Base-by-base conservation (phyloP, 2,888 invertebrate species). In the Parascotia fuliginaria region DNA sequence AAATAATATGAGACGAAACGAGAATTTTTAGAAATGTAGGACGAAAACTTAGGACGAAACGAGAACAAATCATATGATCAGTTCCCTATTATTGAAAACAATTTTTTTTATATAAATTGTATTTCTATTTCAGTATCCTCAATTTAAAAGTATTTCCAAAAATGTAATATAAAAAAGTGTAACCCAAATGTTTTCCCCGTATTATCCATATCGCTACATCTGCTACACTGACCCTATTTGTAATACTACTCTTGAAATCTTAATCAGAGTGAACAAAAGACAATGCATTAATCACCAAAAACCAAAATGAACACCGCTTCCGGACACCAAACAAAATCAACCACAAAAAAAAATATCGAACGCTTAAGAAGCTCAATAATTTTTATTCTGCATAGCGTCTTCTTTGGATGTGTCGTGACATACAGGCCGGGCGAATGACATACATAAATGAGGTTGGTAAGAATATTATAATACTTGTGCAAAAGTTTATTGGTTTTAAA, bases 291-390 rank as follows among this genome's bases (percentile, higher is more conserved):
- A 79, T 79, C 75, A 74, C 66, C 47, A 39, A 48, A 55, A 43
- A 55, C 62, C 54, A 57, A 54, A 77, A 65, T 66, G 56, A 65
- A 68, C 56, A 71, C 63, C 70, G 76, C 75, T 73, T 77, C 74
- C 78, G 77, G 79, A 74, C 71, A 69, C 62, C 55, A 65, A 69
- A 69, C 66, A 67, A 65, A 70, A 73, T 64, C 70, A 70, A 72
- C 70, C 55, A 58, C 47, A 51, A 53, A 45, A 75, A 74, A 76
- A 77, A 73, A 70, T 62, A 70, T 64, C 61, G 66, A 73, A 70
- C 77, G 65, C 64, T 74, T 47, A 71, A 73, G 75, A 70, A 75
- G 75, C 66, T 63, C 65, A 65, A 73, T 75, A 65, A 77, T 78
- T 77, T 79, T 73, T 75, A 73, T 70, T 75, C 70, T 55, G 61